Evolutionary conservation across 2,797 vertebrate species (phyloP), one percentile per base, ranked within the genome.

Genomic region (Pseudopleuronectes americanus): DNA sequence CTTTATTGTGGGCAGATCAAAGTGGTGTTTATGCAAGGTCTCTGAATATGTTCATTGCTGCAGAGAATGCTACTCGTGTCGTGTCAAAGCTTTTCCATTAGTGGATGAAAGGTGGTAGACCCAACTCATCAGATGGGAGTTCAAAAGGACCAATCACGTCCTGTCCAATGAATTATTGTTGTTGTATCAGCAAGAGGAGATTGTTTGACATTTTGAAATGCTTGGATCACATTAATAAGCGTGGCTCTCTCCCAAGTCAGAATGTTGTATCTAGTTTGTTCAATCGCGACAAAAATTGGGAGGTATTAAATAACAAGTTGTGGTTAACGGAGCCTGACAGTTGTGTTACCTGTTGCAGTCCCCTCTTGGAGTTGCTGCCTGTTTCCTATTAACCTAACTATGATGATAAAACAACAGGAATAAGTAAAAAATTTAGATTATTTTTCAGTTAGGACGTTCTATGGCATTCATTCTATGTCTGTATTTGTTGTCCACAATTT

Each of bases 1-100:
- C 28, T 77, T 72, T 78, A 79, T 87, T 87, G 87, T 89, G 74
- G 62, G 71, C 59, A 82, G 80, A 92, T 91, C 84, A 91, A 88
- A 90, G 89, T 68, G 48, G 74, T 77, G 61, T 88, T 86, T 71
- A 84, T 79, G 64, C 61, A 10, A 16, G 66, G 66, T 74, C 76
- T 33, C 55, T 64, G 77, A 65, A 73, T 77, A 62, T 67, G 69
- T 71, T 62, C 68, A 54, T 43, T 23, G 31, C 74, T 54, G 56
- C 49, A 63, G 52, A 79, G 65, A 75, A 73, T 74, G 49, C 65
- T 62, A 26, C 77, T 82, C 61, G 67, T 78, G 65, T 57, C 64
- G 26, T 56, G 63, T 71, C 70, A 85, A 84, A 85, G 67, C 71
- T 61, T 74, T 47, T 78, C 85, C 76, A 83, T 85, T 87, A 91